Conservation (phyloP, 2,113 vertebrate species). For the Aphelocoma coerulescens region DNA sequence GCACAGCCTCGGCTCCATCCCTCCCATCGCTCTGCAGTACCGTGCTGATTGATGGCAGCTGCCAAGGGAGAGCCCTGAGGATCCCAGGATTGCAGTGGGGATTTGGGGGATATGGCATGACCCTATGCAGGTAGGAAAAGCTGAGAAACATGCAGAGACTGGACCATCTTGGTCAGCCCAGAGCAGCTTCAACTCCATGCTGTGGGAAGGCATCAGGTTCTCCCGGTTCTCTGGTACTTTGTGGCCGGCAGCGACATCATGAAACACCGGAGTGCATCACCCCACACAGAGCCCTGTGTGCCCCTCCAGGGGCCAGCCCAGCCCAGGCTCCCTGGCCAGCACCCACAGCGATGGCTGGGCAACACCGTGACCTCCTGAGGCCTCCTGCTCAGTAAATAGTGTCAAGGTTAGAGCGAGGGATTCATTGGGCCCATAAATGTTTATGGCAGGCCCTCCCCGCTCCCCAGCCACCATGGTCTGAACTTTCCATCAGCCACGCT, state of each 20-base stretch:
- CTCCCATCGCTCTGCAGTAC: fast-evolving
- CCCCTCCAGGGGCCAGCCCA: neutral
- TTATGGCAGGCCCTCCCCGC: conserved; percentile 42
- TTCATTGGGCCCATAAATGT: conserved; percentile 61
- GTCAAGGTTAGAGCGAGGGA: conserved; percentile 69
- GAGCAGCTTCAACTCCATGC: neutral
- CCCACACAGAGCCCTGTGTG: neutral
- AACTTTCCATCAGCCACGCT: conserved; percentile 74
- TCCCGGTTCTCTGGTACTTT: neutral
- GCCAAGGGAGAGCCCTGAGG: neutral
- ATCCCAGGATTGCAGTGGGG: fast-evolving
- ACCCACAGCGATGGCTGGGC: neutral
- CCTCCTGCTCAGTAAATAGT: conserved; percentile 59
- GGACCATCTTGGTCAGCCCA: neutral
- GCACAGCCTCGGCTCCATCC: neutral
- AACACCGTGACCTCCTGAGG: conserved; percentile 37
- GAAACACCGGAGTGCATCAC: fast-evolving
- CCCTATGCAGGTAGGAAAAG: neutral
- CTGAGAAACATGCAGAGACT: neutral
- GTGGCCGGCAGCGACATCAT: fast-evolving
- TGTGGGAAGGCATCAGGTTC: fast-evolving
- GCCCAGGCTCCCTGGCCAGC: neutral
- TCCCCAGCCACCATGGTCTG: conserved; percentile 38
- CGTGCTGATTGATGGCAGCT: neutral
- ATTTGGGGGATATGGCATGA: neutral